Percentiles rank a stretch among this genome's conserved stretches.
phyloP scores from a whole-genome alignment of 2,888 invertebrate species.

The Leptopilina drosophilae region DNA sequence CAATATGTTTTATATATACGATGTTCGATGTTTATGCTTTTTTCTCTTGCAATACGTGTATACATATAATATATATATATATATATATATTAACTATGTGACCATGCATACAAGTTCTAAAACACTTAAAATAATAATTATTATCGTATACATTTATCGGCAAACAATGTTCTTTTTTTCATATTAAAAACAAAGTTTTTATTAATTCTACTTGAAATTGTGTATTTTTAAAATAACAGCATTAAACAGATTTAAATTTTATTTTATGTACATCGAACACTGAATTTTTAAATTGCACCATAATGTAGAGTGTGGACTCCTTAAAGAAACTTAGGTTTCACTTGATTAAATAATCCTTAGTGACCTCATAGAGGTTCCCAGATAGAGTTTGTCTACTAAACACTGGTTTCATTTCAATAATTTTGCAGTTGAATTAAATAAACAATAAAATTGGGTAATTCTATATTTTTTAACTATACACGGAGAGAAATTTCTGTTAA shows the following conservation, averaged over 20 bases:
- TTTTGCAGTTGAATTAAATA: no score
- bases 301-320: conserved; percentile 53
- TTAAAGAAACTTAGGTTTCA: conserved; percentile 46
- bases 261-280: conserved; percentile 54
- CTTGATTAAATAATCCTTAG: conserved; percentile 42
- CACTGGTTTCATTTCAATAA: no score
- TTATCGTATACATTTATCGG: not conserved
- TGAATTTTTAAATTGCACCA: conserved; percentile 60
- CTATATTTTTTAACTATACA: no score
- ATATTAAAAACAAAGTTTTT: no score
- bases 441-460: no score
- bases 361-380: conserved; percentile 13
- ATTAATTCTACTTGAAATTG: not conserved
- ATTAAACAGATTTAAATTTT: no score
- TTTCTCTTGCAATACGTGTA: conserved; percentile 49
- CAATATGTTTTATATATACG: conserved; percentile 52
- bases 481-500: no score
- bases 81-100: not conserved
- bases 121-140: conserved; percentile 10
- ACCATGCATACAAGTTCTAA: not conserved
- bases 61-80: not conserved
- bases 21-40: conserved; percentile 66
- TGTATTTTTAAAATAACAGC: not conserved
- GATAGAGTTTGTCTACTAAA: not conserved
- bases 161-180: not conserved